Conservation (phyloP, 2,888 invertebrate genomes). For the Drosophila meridionalis region DNA sequence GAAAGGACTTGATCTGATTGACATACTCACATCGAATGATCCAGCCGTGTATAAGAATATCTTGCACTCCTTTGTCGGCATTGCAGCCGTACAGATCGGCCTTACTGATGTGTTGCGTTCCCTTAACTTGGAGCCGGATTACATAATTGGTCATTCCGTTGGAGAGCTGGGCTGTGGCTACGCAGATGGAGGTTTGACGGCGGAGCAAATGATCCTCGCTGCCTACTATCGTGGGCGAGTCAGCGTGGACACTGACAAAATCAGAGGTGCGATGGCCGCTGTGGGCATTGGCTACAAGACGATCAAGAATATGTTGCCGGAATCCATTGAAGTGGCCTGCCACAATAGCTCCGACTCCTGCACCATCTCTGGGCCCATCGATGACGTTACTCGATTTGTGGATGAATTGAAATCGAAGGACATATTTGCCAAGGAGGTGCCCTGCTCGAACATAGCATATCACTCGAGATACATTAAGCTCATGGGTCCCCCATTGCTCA, state of each 20-base stretch:
- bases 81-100: constrained; percentile 89
- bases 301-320: constrained; percentile 88
- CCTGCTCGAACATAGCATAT: constrained; percentile 95
- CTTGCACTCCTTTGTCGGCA: constrained; percentile 90
- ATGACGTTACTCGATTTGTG: constrained; percentile 89
- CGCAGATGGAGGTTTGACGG: constrained; percentile 95
- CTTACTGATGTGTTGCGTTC: constrained; percentile 88
- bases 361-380: constrained; percentile 95
- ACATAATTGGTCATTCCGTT: constrained; percentile 95
- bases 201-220: constrained; percentile 93
- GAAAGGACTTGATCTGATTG: constrained; percentile 88
- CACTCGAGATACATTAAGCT: constrained; percentile 93
- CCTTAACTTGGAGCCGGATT: constrained; percentile 89
- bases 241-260: constrained; percentile 89
- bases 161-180: constrained; percentile 98
- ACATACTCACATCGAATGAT: constrained; percentile 88
- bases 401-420: constrained; percentile 89
- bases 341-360: constrained; percentile 94
- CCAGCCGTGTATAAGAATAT: constrained; percentile 88
- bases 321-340: constrained; percentile 93
- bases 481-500: constrained; percentile 88
- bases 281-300: constrained; percentile 89
- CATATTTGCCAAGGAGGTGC: constrained; percentile 93
- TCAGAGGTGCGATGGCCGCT: constrained; percentile 95
- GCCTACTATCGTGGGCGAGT: constrained; percentile 94